Evolutionary conservation across 1,140 invertebrate species (phyloP).

Genomic region (Saccostrea echinata): DNA sequence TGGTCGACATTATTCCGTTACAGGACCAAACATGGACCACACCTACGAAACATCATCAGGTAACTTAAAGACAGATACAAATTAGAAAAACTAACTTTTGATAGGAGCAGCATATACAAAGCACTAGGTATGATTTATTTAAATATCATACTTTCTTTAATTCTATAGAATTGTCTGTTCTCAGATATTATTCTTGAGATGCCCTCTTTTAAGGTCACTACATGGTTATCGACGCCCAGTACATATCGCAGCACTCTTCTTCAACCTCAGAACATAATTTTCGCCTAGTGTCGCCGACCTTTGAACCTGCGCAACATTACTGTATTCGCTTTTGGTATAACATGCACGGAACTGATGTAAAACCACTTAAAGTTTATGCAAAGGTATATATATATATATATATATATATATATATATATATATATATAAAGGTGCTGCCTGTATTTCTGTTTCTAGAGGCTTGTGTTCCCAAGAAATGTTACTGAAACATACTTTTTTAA

Average conservation of each 20-base stretch:
- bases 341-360: conserved; percentile 61
- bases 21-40: conserved; percentile 28
- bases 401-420: no score
- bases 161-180: no score
- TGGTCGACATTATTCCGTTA: not conserved
- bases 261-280: not conserved
- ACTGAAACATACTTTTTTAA: no score
- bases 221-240: conserved; percentile 57
- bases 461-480: no score
- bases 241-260: conserved; percentile 15
- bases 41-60: conserved; percentile 43
- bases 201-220: conserved; percentile 53
- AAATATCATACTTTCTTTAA: no score
- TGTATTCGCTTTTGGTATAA: conserved; percentile 70
- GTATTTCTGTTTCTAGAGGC: no score
- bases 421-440: no score
- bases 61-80: not conserved
- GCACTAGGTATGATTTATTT: no score
- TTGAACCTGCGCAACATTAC: conserved; percentile 55
- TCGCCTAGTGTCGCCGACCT: conserved; percentile 54
- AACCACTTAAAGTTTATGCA: conserved; percentile 62
- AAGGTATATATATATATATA: conserved; percentile 54
- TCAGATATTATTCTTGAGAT: no score
- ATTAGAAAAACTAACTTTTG: not conserved
- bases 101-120: no score